These are phyloP conservation scores for Sarcophaga peregrina DNA, from an alignment of 1,140 invertebrate genomes.

Conservation along the genomic window DNA sequence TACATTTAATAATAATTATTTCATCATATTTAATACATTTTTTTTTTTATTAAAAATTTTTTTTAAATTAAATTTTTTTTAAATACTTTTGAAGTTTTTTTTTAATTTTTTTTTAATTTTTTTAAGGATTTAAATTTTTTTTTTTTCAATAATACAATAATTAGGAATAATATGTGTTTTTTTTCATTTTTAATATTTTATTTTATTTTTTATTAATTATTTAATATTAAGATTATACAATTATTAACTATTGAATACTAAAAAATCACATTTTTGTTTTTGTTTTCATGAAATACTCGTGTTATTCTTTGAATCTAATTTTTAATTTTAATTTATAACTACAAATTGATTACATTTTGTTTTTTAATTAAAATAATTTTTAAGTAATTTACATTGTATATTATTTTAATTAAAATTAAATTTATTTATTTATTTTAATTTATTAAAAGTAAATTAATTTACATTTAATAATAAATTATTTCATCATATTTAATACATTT, in stretches of 20 bases:
- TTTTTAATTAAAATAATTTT: background rate
- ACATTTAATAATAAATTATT: background rate
- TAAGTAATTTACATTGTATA: constrained; percentile 1
- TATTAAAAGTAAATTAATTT: too few relatives aligned
- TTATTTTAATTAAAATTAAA: background rate
- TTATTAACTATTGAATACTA: constrained; percentile 21
- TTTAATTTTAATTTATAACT: too few relatives aligned
- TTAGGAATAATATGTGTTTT: background rate
- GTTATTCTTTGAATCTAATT: background rate
- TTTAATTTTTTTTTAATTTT: background rate
- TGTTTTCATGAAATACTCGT: constrained; percentile 25
- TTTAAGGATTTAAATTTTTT: background rate
- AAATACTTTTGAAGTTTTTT: constrained; percentile 28
- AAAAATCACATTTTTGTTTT: constrained; percentile 24
- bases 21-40: background rate
- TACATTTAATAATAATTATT: background rate
- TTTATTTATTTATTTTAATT: background rate
- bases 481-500: background rate
- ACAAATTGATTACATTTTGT: too few relatives aligned
- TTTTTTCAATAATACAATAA: too few relatives aligned
- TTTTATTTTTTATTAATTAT: background rate
- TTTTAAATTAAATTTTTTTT: background rate
- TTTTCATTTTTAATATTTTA: too few relatives aligned
- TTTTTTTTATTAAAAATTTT: too few relatives aligned
- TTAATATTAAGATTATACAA: constrained; percentile 19